Base-by-base conservation (phyloP, 2,888 invertebrate species). In the Coelopa pilipes region DNA sequence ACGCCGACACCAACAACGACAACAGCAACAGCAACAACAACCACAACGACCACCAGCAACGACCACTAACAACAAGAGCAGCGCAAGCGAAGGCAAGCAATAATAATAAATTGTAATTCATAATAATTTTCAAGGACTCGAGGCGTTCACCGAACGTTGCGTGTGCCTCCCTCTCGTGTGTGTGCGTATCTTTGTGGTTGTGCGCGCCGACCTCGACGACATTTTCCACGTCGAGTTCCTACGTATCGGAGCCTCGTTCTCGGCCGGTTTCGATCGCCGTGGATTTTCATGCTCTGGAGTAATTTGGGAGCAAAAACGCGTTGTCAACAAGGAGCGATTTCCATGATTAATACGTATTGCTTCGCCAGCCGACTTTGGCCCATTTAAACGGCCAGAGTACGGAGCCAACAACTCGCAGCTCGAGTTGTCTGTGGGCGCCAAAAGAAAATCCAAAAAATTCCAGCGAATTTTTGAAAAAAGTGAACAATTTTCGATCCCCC, bases 71-170 rank as follows among this genome's bases (percentile, higher is more conserved):
- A 34, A 34, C 34, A 34, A 34, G 34, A 34, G 34, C 4, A 34
- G 34, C 7, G 34, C n/a, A n/a, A n/a, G n/a, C 2, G 34, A 34
- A 34, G 34, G 34, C 34, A 34, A 34, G 11, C 63, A 46, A 50
- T 67, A 66, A 62, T 62, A 17, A 60, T 68, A 73, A 68, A 68
- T 57, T 68, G 68, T 68, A 68, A 46, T 68, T 66, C 49, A 60
- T 62, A 76, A 75, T 65, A 53, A 72, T 45, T 72, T 77, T 80
- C 82, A 82, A 80, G 81, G 81, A 76, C 80, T 80, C 76, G 15
- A n/a, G 34, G 62, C 34, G 12, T 62, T n/a, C 62, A 34, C 2
- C 21, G 21, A 12, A 34, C 34, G 34, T 34, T 34, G n/a, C 53
- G n/a, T 53, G 13, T 53, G 13, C 13, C 53, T 53, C n/a, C n/a